A percentile compares a stretch with the other conserved stretches of the same genome.
phyloP scores from a whole-genome alignment of 2,888 invertebrate genomes.

The Callinectes sapidus region DNA sequence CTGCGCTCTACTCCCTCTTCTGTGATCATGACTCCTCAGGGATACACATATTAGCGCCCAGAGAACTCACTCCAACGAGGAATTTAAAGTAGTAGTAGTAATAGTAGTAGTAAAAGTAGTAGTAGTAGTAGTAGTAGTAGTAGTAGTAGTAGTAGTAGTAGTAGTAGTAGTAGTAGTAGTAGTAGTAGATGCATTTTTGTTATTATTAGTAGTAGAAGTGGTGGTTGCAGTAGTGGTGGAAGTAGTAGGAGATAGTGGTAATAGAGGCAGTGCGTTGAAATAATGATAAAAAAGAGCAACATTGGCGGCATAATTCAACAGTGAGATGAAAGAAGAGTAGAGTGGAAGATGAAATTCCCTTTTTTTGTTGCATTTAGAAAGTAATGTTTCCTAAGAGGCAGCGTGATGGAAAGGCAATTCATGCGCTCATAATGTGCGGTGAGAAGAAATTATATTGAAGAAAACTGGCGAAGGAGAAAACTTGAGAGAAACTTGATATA shows the following conservation, averaged over 20 bases:
- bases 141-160: neutral
- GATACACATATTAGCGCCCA: neutral
- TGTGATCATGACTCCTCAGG: conserved; percentile 23
- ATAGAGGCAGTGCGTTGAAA: neutral
- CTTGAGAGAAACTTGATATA: neutral
- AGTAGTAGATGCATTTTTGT: neutral
- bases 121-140: conserved; percentile 43
- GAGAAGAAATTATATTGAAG: neutral
- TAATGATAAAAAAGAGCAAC: neutral
- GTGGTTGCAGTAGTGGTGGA: neutral
- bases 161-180: neutral
- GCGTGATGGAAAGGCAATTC: neutral
- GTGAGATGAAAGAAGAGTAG: neutral
- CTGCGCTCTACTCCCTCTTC: conserved; percentile 10
- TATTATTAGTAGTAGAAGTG: neutral
- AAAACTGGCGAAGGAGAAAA: neutral
- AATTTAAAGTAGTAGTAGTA: conserved; percentile 12
- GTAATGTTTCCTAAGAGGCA: neutral
- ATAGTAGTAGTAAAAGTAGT: conserved; percentile 17
- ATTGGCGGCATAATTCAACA: neutral
- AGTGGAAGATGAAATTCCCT: neutral
- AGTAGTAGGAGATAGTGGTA: conserved; percentile 34
- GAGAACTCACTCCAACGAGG: conserved; percentile 6
- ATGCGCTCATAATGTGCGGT: neutral
- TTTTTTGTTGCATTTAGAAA: neutral